Evolutionary conservation across 1,140 invertebrate species (phyloP).

Genomic region (Spodoptera frugiperda): DNA sequence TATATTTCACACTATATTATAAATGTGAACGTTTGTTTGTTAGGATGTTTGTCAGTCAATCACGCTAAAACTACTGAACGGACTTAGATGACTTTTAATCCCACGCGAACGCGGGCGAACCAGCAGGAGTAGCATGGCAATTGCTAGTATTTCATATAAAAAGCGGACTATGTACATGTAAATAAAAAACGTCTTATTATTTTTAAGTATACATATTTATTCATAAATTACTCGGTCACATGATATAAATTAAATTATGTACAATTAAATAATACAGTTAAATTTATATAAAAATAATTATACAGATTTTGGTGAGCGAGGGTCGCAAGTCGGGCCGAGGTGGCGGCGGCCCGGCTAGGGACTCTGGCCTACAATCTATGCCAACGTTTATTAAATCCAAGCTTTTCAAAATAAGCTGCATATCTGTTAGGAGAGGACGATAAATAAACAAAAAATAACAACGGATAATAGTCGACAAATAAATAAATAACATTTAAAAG

Average conservation of each 20-base stretch:
- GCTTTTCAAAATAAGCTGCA: conserved; percentile 77
- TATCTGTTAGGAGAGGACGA: conserved; percentile 74
- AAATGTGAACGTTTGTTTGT: too few species aligned
- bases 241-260: conserved; percentile 84
- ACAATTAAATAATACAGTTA: conserved; percentile 84
- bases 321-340: conserved; percentile 62
- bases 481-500: conserved; percentile 72
- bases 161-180: neutral
- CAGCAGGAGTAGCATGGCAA: too few species aligned
- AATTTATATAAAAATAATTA: conserved; percentile 83
- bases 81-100: too few species aligned
- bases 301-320: conserved; percentile 61
- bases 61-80: too few species aligned
- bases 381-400: conserved; percentile 79
- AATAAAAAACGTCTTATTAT: conserved; percentile 65
- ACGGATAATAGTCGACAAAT: conserved; percentile 69
- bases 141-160: too few species aligned
- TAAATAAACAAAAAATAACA: conserved; percentile 73
- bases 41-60: too few species aligned
- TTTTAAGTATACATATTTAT: conserved; percentile 84
- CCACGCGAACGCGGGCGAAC: too few species aligned
- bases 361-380: conserved; percentile 50
- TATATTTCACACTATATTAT: too few species aligned
- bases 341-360: conserved; percentile 66
- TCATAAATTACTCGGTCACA: conserved; percentile 83